Conservation (phyloP, 2,888 invertebrate species). For the Amphipoea lucens region DNA sequence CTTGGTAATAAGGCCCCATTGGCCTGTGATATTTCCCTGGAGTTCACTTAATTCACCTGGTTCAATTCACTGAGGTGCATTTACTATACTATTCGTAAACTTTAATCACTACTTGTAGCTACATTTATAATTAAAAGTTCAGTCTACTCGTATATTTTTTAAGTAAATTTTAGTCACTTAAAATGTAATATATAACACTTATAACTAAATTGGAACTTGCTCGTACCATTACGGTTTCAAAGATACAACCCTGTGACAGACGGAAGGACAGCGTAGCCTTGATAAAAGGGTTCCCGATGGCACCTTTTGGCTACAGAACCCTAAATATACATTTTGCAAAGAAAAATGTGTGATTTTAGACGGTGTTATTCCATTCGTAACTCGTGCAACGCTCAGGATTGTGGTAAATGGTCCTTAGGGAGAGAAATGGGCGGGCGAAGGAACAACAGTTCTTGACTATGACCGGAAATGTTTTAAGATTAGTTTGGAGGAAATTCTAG, state of each 20-base stretch:
- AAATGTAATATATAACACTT: no score
- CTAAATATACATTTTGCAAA: slow-evolving; percentile 46
- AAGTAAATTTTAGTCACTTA: no score
- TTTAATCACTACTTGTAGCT: no score
- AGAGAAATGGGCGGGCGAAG: slow-evolving; percentile 26
- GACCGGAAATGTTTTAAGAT: slow-evolving; percentile 15
- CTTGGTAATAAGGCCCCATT: no score
- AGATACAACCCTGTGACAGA: background rate
- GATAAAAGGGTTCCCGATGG: background rate
- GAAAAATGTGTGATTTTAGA: slow-evolving; percentile 38
- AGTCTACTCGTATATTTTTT: no score
- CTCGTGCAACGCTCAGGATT: slow-evolving; percentile 36
- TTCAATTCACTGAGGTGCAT: no score
- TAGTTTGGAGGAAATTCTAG: slow-evolving; percentile 8
- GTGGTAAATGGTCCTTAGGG: slow-evolving; percentile 53
- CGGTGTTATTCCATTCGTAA: slow-evolving; percentile 43
- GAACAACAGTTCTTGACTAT: slow-evolving; percentile 27
- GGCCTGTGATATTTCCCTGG: no score
- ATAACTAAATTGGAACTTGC: no score
- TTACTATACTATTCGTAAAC: no score
- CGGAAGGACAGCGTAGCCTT: background rate
- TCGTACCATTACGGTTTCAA: background rate
- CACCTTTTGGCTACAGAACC: background rate
- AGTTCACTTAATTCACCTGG: no score
- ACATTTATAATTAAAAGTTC: no score